Conservation (phyloP, 1,140 invertebrate genomes). For the Ceratitis capitata region DNA sequence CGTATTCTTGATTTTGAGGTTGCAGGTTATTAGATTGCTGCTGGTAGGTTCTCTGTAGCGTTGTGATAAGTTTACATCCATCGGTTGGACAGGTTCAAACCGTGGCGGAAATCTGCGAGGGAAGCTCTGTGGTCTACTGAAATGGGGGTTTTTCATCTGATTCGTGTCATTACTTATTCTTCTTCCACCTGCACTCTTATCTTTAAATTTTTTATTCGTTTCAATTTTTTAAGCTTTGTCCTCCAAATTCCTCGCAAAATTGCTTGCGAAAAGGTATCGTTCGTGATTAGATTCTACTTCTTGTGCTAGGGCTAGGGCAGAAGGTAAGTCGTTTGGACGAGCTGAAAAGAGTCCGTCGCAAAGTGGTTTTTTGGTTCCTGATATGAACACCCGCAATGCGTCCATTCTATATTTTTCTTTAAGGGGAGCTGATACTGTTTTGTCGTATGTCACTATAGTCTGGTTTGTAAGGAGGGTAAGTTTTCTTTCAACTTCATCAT, state of each 20-base stretch:
- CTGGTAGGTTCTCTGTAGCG: too few species aligned
- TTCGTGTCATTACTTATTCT: background rate
- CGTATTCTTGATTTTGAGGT: too few species aligned
- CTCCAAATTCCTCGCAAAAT: conserved; percentile 42
- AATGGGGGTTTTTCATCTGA: conserved; percentile 33
- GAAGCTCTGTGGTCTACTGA: background rate
- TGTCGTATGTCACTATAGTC: conserved; percentile 45
- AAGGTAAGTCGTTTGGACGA: conserved; percentile 43
- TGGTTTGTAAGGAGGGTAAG: conserved; percentile 44
- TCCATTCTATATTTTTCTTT: conserved; percentile 45
- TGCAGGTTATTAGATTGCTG: background rate
- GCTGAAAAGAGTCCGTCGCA: conserved; percentile 43
- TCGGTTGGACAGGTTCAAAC: background rate
- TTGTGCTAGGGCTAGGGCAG: conserved; percentile 45
- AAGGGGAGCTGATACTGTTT: background rate
- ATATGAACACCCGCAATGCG: conserved; percentile 44
- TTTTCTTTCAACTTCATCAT: conserved; percentile 42
- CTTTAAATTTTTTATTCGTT: background rate
- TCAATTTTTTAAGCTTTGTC: conserved; percentile 14
- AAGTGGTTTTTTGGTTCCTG: conserved; percentile 37
- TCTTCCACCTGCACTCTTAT: background rate
- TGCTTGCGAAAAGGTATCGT: conserved; percentile 43
- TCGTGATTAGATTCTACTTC: conserved; percentile 48
- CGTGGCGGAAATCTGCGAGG: background rate
- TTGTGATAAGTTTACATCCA: background rate